phyloP scores from a whole-genome alignment of 2,113 vertebrate genomes.

The Leptodactylus fuscus region DNA sequence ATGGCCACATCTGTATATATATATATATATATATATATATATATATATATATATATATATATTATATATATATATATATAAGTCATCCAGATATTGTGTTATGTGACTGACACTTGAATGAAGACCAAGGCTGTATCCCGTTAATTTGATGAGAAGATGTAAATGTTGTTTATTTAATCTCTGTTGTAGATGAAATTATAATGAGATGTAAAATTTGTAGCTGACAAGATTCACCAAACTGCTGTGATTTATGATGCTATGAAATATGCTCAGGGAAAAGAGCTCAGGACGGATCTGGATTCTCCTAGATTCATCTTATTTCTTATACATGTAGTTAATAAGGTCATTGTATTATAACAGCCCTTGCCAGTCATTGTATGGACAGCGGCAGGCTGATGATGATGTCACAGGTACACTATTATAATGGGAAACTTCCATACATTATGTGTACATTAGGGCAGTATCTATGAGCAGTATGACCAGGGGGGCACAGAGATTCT shows the following conservation, averaged over 20 bases:
- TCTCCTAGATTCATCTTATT: background rate
- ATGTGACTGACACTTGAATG: background rate
- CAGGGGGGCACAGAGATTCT: no score
- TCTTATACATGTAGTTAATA: background rate
- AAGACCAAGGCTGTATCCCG: background rate
- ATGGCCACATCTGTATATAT: no score
- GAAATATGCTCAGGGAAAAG: background rate
- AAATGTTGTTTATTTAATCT: constrained; percentile 35
- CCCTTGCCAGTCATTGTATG: background rate
- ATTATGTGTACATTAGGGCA: no score
- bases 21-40: background rate
- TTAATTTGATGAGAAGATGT: constrained; percentile 13
- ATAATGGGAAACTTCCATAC: no score
- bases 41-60: background rate
- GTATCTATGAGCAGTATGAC: no score
- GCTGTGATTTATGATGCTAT: constrained; percentile 24
- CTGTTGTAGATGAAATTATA: constrained; percentile 38
- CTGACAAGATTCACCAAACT: constrained; percentile 34
- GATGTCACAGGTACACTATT: no score
- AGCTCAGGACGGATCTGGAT: background rate
- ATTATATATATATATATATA: no score
- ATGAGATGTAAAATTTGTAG: constrained; percentile 29
- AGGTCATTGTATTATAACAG: background rate
- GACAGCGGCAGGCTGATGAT: background rate
- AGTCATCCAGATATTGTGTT: background rate